Evolutionary conservation across 35 echinoderm and acorn worm species (phyloP).

Genomic region (Heliocidaris erythrogramma): DNA sequence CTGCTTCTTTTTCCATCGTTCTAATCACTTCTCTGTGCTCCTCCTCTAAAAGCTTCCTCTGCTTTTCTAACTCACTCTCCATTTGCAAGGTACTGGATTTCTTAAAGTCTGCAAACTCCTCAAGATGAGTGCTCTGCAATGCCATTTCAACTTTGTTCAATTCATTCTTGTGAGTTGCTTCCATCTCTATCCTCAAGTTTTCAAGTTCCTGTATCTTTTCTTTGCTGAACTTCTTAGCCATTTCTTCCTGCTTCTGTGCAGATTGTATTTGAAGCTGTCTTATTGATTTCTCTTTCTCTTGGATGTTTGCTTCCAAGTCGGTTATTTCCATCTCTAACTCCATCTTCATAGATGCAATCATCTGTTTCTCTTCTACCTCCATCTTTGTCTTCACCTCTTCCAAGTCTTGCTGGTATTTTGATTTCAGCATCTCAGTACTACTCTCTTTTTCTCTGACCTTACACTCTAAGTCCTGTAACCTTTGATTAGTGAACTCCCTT

Average conservation of each 20-base stretch:
- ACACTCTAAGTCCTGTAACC: background rate
- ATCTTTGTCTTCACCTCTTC: slow-evolving; percentile 52
- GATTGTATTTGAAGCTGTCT: slow-evolving; percentile 41
- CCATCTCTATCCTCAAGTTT: slow-evolving; percentile 57
- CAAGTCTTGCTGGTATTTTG: slow-evolving; percentile 59
- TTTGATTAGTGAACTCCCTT: slow-evolving; percentile 26
- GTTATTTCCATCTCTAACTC: slow-evolving; percentile 71
- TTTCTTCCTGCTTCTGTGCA: slow-evolving; percentile 52
- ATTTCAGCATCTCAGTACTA: slow-evolving; percentile 40
- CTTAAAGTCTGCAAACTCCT: slow-evolving; percentile 71
- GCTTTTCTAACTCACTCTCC: slow-evolving; percentile 58
- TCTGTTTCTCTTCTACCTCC: slow-evolving; percentile 59
- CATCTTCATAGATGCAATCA: slow-evolving; percentile 66
- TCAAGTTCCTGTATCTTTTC: slow-evolving; percentile 71
- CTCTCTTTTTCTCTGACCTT: slow-evolving; percentile 48
- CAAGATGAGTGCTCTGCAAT: slow-evolving; percentile 67
- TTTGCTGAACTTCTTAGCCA: slow-evolving; percentile 34
- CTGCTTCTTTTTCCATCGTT: slow-evolving; percentile 1
- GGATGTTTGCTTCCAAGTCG: slow-evolving; percentile 65
- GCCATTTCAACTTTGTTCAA: slow-evolving; percentile 40
- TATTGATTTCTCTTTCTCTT: slow-evolving; percentile 65
- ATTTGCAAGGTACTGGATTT: slow-evolving; percentile 61
- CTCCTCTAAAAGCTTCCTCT: slow-evolving; percentile 37
- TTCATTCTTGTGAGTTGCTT: slow-evolving; percentile 55
- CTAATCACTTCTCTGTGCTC: slow-evolving; percentile 41